Evolutionary conservation across 2,113 vertebrate species (phyloP).

Genomic region (Scopus umbretta): DNA sequence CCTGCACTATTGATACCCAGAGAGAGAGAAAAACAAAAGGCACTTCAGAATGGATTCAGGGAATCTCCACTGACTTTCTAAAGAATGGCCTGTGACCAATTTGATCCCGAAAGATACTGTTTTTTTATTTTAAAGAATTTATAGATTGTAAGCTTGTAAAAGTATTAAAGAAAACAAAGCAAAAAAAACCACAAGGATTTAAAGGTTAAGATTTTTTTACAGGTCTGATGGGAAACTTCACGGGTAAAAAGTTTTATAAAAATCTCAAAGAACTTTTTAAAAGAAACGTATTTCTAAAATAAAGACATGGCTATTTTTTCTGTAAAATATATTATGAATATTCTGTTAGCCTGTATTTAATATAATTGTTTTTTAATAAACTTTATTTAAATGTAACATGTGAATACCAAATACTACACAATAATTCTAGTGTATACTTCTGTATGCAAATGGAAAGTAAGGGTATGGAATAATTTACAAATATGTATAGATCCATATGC

Average conservation of each 20-base stretch:
- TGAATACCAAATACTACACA: slow-evolving; percentile 43
- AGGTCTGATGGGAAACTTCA: slow-evolving; percentile 32
- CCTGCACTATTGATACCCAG: slow-evolving; percentile 78
- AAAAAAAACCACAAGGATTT: neutral
- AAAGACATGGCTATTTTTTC: slow-evolving; percentile 55
- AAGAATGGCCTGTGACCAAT: slow-evolving; percentile 58
- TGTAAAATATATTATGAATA: slow-evolving; percentile 54
- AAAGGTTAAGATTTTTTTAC: slow-evolving; percentile 1
- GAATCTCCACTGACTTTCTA: slow-evolving; percentile 77
- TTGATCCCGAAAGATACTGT: slow-evolving; percentile 25
- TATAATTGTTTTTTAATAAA: slow-evolving; percentile 69
- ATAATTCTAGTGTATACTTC: neutral
- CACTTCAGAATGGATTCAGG: slow-evolving; percentile 68
- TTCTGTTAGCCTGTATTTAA: slow-evolving; percentile 65
- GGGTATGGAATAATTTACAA: neutral
- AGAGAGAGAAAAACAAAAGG: slow-evolving; percentile 26
- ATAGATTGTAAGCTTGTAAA: neutral
- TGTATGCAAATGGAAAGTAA: slow-evolving; percentile 3
- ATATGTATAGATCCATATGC: neutral
- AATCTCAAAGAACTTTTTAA: slow-evolving; percentile 40
- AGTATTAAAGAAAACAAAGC: neutral
- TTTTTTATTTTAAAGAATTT: slow-evolving; percentile 22
- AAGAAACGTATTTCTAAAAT: slow-evolving; percentile 46
- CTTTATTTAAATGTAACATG: slow-evolving; percentile 62
- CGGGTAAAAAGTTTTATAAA: slow-evolving; percentile 60